phyloP scores from a whole-genome alignment of 2,113 vertebrate genomes.

The Calyptommatus sinebrachiatus region DNA sequence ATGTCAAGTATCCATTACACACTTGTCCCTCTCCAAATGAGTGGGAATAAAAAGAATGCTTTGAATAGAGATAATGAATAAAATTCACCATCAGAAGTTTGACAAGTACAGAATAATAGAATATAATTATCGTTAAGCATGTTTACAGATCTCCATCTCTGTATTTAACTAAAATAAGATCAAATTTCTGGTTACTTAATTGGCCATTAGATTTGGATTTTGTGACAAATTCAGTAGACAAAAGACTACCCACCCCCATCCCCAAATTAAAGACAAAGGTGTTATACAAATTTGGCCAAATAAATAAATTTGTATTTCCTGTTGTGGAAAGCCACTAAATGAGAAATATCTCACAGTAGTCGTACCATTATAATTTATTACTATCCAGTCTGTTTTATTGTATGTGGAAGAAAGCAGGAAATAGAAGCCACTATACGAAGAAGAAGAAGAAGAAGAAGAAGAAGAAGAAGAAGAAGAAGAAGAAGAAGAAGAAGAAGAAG shows the following conservation, averaged over 20 bases:
- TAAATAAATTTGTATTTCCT: neutral
- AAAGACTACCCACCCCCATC: too few relatives aligned
- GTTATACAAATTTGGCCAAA: neutral
- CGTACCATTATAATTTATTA: too few relatives aligned
- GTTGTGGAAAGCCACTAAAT: neutral
- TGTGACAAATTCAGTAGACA: neutral
- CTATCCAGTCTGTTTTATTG: too few relatives aligned
- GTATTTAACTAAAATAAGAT: constrained; percentile 6
- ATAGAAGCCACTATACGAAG: too few relatives aligned
- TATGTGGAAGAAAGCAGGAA: too few relatives aligned
- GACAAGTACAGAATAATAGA: constrained; percentile 5
- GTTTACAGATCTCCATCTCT: neutral
- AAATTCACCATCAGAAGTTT: neutral
- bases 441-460: too few relatives aligned
- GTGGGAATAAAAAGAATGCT: neutral
- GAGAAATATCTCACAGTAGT: too few relatives aligned
- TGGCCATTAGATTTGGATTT: neutral
- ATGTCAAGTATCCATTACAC: neutral
- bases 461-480: too few relatives aligned
- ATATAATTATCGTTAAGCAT: neutral
- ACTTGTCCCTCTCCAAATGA: neutral
- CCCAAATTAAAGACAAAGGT: neutral
- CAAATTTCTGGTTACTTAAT: neutral
- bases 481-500: too few relatives aligned
- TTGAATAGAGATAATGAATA: constrained; percentile 6